These are phyloP conservation scores for Orthosia gracilis DNA, from an alignment of 2,888 invertebrate genomes.

Conservation along the genomic window DNA sequence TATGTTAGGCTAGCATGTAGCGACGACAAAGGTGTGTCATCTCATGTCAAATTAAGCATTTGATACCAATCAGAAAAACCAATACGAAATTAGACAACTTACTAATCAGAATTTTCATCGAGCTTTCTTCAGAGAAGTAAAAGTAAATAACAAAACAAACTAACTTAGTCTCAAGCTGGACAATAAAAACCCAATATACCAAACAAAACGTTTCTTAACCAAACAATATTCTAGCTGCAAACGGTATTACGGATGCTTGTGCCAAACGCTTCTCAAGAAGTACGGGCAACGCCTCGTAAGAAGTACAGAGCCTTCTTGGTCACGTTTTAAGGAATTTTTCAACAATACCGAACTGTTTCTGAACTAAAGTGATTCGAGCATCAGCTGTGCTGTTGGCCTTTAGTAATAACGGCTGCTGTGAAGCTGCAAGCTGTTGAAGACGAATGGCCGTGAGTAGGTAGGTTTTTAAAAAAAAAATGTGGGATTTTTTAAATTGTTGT, in stretches of 20 bases:
- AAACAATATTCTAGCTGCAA: slow-evolving; percentile 28
- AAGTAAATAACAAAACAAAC: slow-evolving; percentile 14
- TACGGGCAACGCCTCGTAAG: not conserved
- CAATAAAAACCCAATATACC: slow-evolving; percentile 2
- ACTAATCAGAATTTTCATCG: not conserved
- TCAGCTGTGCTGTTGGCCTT: slow-evolving; percentile 26
- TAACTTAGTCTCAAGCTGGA: not conserved
- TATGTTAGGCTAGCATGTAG: too few relatives aligned
- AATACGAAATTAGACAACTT: not conserved
- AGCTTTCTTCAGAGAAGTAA: not conserved
- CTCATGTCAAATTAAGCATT: too few relatives aligned
- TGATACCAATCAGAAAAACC: not conserved
- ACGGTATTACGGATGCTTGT: not conserved
- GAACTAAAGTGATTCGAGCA: slow-evolving; percentile 41
- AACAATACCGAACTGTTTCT: slow-evolving; percentile 37
- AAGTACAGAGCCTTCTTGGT: not conserved
- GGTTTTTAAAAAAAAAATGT: too few relatives aligned
- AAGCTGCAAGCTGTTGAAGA: not conserved
- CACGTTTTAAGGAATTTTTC: slow-evolving; percentile 53
- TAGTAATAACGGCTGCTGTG: slow-evolving; percentile 15
- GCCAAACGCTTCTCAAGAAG: not conserved
- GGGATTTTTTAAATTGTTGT: too few relatives aligned
- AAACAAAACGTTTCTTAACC: slow-evolving; percentile 3
- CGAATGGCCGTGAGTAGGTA: not conserved
- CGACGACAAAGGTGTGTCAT: too few relatives aligned